Conservation (phyloP, 2,113 vertebrate species). For the Pao palembangensis region DNA sequence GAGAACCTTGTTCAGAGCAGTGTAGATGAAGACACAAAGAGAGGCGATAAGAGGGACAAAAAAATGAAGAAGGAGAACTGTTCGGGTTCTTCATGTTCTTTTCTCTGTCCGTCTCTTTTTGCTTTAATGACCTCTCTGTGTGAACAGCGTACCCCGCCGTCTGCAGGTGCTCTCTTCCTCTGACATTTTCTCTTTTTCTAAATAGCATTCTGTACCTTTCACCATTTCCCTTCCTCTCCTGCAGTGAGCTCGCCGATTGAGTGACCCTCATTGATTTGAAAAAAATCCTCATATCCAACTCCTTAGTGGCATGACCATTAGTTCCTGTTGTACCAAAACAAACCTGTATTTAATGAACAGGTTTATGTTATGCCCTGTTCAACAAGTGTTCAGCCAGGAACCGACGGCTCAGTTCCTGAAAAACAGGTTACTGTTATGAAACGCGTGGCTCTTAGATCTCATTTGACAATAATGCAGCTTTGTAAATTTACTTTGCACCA, state of each 20-base stretch:
- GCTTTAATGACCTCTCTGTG: slow-evolving; percentile 40
- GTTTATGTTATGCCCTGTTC: slow-evolving; percentile 16
- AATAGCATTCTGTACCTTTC: slow-evolving; percentile 2
- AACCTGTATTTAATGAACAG: too few relatives aligned
- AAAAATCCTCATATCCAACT: too few relatives aligned
- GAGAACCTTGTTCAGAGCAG: slow-evolving; percentile 50
- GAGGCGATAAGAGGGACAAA: slow-evolving; percentile 31
- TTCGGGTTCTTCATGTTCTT: slow-evolving; percentile 25
- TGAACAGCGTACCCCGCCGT: slow-evolving; percentile 47
- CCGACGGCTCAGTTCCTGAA: slow-evolving; percentile 16
- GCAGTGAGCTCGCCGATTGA: not conserved
- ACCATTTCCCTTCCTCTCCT: slow-evolving; percentile 5
- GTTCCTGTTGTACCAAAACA: too few relatives aligned
- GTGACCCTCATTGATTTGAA: too few relatives aligned
- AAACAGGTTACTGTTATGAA: slow-evolving; percentile 26
- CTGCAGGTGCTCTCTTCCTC: slow-evolving; percentile 34
- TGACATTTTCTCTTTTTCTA: slow-evolving; percentile 3
- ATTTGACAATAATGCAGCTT: slow-evolving; percentile 24
- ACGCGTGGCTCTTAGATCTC: slow-evolving; percentile 25
- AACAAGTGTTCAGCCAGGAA: slow-evolving; percentile 31
- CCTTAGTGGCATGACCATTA: too few relatives aligned
- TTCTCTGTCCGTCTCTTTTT: slow-evolving; percentile 29
- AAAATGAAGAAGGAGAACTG: slow-evolving; percentile 36
- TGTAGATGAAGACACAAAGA: slow-evolving; percentile 50
- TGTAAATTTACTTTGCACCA: slow-evolving; percentile 41